Conservation (phyloP, 2,888 invertebrate genomes). For the Eupithecia dodoneata region DNA sequence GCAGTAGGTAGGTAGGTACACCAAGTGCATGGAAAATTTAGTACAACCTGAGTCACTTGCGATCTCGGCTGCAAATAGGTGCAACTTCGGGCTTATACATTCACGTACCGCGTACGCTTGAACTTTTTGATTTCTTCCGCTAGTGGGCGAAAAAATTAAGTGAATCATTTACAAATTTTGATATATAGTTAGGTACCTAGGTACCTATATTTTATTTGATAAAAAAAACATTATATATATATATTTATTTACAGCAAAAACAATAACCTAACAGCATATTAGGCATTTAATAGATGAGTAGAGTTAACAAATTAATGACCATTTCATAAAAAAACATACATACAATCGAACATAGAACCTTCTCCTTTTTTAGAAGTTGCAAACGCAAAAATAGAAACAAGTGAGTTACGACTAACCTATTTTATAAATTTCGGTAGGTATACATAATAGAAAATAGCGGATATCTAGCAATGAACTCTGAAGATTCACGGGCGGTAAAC, state of each 20-base stretch:
- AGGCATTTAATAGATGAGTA: no score
- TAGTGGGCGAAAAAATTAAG: neutral
- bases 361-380: no score
- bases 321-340: no score
- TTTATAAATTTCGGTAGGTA: neutral
- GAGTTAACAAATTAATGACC: no score
- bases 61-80: neutral
- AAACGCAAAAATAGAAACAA: neutral
- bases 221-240: no score
- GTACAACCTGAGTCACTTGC: neutral
- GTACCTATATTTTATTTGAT: no score
- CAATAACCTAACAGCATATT: no score
- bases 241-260: no score
- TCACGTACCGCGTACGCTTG: neutral
- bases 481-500: slow-evolving; percentile 75
- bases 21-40: slow-evolving; percentile 15
- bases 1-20: neutral
- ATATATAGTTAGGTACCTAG: no score
- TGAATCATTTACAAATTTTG: neutral
- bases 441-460: slow-evolving; percentile 43
- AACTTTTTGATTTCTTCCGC: neutral
- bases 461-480: slow-evolving; percentile 68
- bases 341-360: no score
- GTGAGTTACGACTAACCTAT: neutral
- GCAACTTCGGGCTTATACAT: neutral